Conservation (phyloP, 2,113 vertebrate species). For the Crotalus viridis region DNA sequence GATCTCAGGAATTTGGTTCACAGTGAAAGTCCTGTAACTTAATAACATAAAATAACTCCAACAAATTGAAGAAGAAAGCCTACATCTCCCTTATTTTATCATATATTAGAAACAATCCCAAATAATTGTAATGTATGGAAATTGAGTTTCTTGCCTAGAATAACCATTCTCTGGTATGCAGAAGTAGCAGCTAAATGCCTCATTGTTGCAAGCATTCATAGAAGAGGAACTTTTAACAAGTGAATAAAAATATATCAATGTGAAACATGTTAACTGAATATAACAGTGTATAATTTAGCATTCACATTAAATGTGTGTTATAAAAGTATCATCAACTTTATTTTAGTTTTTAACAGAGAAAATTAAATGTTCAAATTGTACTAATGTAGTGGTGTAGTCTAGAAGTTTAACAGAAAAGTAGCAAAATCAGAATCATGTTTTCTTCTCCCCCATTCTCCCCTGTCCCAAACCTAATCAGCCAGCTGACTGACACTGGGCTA, state of each 20-base stretch:
- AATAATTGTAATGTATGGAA: conserved; percentile 46
- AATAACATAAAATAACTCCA: conserved; percentile 41
- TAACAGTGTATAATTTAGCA: conserved; percentile 31
- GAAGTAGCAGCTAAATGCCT: conserved; percentile 27
- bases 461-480: background rate
- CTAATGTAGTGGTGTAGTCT: conserved; percentile 6
- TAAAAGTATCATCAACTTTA: conserved; percentile 23
- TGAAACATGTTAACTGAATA: background rate
- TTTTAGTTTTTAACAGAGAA: conserved; percentile 18
- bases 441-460: background rate
- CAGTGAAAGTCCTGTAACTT: conserved; percentile 28
- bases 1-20: conserved; percentile 20
- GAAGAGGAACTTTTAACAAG: conserved; percentile 13
- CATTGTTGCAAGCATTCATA: background rate
- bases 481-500: background rate
- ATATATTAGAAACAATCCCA: conserved; percentile 34
- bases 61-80: conserved; percentile 25
- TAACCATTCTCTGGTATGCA: conserved; percentile 32
- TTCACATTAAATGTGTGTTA: conserved; percentile 23
- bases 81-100: conserved; percentile 36
- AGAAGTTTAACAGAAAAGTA: conserved; percentile 30
- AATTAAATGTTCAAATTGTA: conserved; percentile 38
- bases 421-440: background rate
- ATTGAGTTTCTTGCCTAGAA: conserved; percentile 38
- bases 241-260: conserved; percentile 17